These are phyloP conservation scores for Corapipo altera DNA, from an alignment of 2,113 vertebrate genomes.

Conservation along the genomic window DNA sequence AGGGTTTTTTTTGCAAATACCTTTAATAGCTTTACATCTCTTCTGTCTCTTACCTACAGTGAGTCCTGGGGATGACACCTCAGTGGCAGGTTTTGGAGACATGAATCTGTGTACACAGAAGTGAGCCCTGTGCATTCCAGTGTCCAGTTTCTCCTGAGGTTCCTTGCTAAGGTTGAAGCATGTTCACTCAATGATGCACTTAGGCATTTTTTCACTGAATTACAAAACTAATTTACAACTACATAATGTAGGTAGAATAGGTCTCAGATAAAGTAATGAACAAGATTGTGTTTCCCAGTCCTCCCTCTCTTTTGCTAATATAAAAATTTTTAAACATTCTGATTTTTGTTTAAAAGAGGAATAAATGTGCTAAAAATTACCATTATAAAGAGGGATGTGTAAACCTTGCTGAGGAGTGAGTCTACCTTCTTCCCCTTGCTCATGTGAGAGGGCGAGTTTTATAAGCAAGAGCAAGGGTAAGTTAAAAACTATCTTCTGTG, in stretches of 20 bases:
- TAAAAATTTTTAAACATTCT: neutral
- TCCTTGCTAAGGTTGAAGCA: neutral
- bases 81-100: neutral
- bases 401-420: neutral
- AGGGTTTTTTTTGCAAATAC: neutral
- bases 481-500: neutral
- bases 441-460: neutral
- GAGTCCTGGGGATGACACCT: neutral
- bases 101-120: neutral
- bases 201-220: no score
- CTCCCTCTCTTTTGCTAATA: neutral
- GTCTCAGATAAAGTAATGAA: neutral
- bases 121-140: neutral
- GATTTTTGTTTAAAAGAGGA: neutral
- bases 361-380: neutral
- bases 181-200: neutral
- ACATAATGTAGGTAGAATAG: neutral
- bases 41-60: neutral
- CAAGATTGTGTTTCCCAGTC: neutral
- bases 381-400: neutral
- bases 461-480: neutral
- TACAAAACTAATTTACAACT: neutral
- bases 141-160: neutral
- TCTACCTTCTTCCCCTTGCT: neutral
- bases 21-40: neutral